Evolutionary conservation across 2,888 invertebrate species (phyloP), one percentile per base, ranked within the genome.

Genomic region (Diplazon laetatorius): DNA sequence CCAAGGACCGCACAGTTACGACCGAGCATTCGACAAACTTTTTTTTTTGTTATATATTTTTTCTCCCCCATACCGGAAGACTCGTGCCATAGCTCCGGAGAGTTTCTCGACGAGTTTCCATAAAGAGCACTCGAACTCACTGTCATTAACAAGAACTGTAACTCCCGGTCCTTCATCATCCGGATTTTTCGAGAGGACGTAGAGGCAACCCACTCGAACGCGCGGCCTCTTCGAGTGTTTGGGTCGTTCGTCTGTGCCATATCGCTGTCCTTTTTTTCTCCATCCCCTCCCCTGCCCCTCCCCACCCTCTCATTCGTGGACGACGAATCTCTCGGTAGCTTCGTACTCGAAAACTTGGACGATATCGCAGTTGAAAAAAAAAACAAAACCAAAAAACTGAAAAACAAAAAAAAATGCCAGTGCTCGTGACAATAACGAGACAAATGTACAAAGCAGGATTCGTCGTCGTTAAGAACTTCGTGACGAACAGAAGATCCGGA

Each of bases 101-200:
- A 76, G 66, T 76, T n/a, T 71, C 60, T 44, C 62, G 12, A 44
- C 44, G 59, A 78, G 69, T 74, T 69, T 60, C 35, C 25, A 35
- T 62, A 18, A 18, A 35, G 39, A n/a, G 30, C 69, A 44, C 59
- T 70, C 30, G 65, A 70, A 74, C 74, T 74, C 30, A 20, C 52
- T 52, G 30, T 70, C 65, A 73, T 74, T 70, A 70, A 74, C 52
- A 60, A 69, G 68, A 39, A 50, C 63, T 73, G 18, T 59, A 69
- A 69, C 69, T 69, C 73, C 20, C 4, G 59, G 65, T 74, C 70
- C 30, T 70, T 69, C 52, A 60, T 78, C 57, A 74, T 74, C 63
- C 39, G 44, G 46, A 65, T 30, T 12, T 30, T 52, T 52, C 14
- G 52, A 52, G 52, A 30, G 14, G 14, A 12, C 25, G 14, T 8